A percentile compares a stretch with the other conserved stretches of the same genome.
These are phyloP conservation scores for Allobates femoralis DNA, from an alignment of 2,797 vertebrate genomes.

Conservation along the genomic window DNA sequence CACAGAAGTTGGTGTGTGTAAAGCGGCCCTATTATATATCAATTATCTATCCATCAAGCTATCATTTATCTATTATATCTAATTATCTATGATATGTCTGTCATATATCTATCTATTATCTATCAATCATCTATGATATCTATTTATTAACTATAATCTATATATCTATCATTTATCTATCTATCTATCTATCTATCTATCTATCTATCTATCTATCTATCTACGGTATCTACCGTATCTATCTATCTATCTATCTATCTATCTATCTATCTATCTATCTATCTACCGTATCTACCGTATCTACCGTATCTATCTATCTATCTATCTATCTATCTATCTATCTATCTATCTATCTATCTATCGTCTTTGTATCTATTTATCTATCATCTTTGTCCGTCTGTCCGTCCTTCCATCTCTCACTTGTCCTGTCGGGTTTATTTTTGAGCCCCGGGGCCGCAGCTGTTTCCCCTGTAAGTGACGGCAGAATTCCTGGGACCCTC, in stretches of 20 bases:
- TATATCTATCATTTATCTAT: not conserved
- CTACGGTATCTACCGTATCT: not conserved
- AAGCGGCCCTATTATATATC: no score
- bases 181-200: not conserved
- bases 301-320: conserved; percentile 2
- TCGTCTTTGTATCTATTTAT: no score
- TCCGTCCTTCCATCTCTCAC: not conserved
- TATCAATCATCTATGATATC: no score
- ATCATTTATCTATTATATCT: no score
- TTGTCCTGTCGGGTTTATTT: not conserved
- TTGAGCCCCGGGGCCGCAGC: conserved; percentile 14
- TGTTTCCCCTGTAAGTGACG: not conserved
- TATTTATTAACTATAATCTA: no score
- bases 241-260: not conserved
- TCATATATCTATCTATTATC: no score
- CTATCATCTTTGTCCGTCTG: no score
- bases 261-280: no score
- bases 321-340: conserved; percentile 2
- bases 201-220: no score
- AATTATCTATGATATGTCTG: no score
- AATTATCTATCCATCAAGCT: no score
- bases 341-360: not conserved
- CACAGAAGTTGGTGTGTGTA: no score
- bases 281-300: not conserved
- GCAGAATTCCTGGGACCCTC: not conserved